Percentiles rank a stretch among this genome's conserved stretches.
Evolutionary conservation across 1,140 invertebrate species (phyloP).

Genomic region (Cydia strobilella): DNA sequence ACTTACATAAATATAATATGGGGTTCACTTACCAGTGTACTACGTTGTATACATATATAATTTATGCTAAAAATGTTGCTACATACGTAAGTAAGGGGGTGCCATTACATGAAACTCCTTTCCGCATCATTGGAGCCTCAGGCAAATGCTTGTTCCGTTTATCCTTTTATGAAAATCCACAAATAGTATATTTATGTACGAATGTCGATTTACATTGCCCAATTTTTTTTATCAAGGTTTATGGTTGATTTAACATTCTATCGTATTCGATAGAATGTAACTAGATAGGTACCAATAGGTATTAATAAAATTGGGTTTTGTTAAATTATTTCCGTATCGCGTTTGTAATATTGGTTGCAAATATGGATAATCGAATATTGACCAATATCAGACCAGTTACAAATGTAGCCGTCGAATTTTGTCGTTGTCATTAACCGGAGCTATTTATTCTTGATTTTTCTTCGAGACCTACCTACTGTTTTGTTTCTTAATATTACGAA

Average conservation of each 20-base stretch:
- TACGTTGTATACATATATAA: not conserved
- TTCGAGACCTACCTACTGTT: too few relatives aligned
- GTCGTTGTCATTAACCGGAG: too few relatives aligned
- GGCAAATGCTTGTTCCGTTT: conserved; percentile 16
- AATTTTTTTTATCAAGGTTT: not conserved
- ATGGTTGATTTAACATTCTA: not conserved
- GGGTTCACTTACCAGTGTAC: not conserved
- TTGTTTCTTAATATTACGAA: too few relatives aligned
- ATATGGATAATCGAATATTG: not conserved
- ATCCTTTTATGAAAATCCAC: not conserved
- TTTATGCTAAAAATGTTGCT: not conserved
- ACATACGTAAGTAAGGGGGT: not conserved
- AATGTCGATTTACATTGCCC: not conserved
- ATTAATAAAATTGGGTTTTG: not conserved
- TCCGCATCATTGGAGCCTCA: conserved; percentile 7
- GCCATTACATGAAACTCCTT: conserved; percentile 14
- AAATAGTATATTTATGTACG: not conserved
- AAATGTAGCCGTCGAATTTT: too few relatives aligned
- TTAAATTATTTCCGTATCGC: not conserved
- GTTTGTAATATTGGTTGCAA: not conserved
- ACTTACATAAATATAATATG: too few relatives aligned
- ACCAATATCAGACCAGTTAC: too few relatives aligned
- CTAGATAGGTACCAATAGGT: too few relatives aligned
- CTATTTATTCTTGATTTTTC: too few relatives aligned
- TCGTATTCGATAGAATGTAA: too few relatives aligned